Evolutionary conservation across 2,113 vertebrate species (phyloP), one percentile per base, ranked within the genome.

Genomic region (Rafetus swinhoei): DNA sequence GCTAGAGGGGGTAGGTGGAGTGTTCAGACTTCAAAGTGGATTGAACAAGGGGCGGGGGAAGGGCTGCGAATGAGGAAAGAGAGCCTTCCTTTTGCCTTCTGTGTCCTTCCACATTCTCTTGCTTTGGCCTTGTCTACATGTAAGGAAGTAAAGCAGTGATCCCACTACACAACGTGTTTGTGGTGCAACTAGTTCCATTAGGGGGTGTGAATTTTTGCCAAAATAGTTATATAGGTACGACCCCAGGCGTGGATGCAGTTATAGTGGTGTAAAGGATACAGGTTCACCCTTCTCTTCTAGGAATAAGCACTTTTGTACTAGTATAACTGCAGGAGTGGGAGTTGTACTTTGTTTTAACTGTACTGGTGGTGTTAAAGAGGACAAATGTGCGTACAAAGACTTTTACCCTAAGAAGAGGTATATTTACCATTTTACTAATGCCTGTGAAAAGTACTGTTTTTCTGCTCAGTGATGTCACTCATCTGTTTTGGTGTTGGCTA

Each of bases 11-110:
- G 32, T 2, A 4, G 65, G 65, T 7, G 19, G 32, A 87, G 79
- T 35, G 90, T 81, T 93, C 76, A 86, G 25, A 1, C 2, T 85
- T 88, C 69, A 0, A 90, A 88, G 81, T 54, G 81, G 90, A 82
- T 56, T 94, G 85, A 95, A 97, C 79, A 29, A 29, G 9, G 29
- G 86, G 24, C 25, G 82, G 55, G 62, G 89, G 52, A 45, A 45
- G 45, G 45, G 6, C 45, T 45, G 69, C 13, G 79, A 84, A 79
- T 22, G 65, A 87, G 52, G 35, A 81, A 9, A 25, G 9, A 24
- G 79, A 92, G 45, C 9, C 55, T 54, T 82, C 81, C 79, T 60
- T 45, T 56, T 81, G 88, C 11, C 52, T 90, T 86, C 21, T 35
- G 24, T 15, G 45, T 85, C 27, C 35, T 35, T 72, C 21, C 12